Conservation (phyloP, 2,113 vertebrate species). For the Alosa alosa region DNA sequence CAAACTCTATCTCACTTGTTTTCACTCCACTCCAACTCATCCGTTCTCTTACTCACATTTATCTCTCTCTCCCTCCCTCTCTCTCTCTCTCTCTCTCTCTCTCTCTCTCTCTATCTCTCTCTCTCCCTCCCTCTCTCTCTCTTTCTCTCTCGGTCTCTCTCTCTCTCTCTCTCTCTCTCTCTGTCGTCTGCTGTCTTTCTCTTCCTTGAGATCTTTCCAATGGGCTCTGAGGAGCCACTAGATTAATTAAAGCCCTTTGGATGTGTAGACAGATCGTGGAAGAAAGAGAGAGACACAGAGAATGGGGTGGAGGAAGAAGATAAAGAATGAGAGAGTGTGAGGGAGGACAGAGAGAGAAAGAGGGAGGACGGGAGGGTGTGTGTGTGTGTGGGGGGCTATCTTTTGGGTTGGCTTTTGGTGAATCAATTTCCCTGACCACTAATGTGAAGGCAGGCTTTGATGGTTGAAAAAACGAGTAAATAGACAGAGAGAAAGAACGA, state of each 20-base stretch:
- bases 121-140: not conserved
- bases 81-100: conserved; percentile 10
- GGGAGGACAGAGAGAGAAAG: too few species aligned
- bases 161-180: not conserved
- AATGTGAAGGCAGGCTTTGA: conserved; percentile 56
- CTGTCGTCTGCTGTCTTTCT: not conserved
- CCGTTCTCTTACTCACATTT: not conserved
- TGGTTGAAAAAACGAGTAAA: conserved; percentile 57
- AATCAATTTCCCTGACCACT: conserved; percentile 56
- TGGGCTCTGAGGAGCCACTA: conserved; percentile 40
- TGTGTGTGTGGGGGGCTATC: not conserved
- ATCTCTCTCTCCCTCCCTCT: not conserved
- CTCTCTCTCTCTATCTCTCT: not conserved
- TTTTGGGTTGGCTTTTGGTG: conserved; percentile 39
- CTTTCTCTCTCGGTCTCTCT: conserved; percentile 21
- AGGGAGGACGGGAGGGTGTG: not conserved
- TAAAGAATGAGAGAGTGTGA: conserved; percentile 21
- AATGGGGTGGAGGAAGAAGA: conserved; percentile 20
- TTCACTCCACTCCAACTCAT: not conserved
- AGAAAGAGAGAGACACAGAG: not conserved
- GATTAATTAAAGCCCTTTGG: conserved; percentile 62
- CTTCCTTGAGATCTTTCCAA: conserved; percentile 20
- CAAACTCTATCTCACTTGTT: not conserved
- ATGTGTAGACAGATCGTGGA: not conserved
- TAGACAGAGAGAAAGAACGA: conserved; percentile 43